phyloP scores from a whole-genome alignment of 2,113 vertebrate genomes.

The Phrynocephalus versicolor region DNA sequence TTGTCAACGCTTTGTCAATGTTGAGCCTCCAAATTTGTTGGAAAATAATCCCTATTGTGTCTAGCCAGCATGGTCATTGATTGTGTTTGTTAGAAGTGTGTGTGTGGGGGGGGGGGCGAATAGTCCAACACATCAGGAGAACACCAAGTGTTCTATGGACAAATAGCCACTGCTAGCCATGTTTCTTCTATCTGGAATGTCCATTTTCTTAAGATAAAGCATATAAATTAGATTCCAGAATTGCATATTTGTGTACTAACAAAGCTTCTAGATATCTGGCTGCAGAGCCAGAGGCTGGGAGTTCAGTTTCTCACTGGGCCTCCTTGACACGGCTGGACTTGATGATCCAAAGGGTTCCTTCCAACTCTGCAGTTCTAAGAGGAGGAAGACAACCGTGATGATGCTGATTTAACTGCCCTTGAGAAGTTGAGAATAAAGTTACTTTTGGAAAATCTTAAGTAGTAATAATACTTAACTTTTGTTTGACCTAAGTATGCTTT shows the following conservation, averaged over 20 bases:
- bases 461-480: background rate
- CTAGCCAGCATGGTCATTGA: background rate
- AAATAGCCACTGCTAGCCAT: background rate
- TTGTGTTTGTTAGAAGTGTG: background rate
- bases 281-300: too few relatives aligned
- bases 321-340: too few relatives aligned
- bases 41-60: background rate
- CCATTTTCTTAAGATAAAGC: background rate
- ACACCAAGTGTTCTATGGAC: background rate
- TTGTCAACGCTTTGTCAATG: too few relatives aligned
- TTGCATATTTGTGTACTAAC: background rate
- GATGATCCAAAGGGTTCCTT: too few relatives aligned
- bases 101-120: too few relatives aligned
- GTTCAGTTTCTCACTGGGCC: too few relatives aligned
- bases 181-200: background rate
- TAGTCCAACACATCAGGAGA: background rate
- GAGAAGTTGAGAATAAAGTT: background rate
- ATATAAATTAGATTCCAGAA: background rate
- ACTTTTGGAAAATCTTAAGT: background rate
- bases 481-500: background rate
- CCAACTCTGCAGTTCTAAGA: too few relatives aligned
- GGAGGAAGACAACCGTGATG: too few relatives aligned
- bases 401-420: too few relatives aligned
- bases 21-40: background rate
- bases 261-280: too few relatives aligned